Base-by-base conservation (phyloP, 2,113 vertebrate species). In the Gracilinanus agilis region DNA sequence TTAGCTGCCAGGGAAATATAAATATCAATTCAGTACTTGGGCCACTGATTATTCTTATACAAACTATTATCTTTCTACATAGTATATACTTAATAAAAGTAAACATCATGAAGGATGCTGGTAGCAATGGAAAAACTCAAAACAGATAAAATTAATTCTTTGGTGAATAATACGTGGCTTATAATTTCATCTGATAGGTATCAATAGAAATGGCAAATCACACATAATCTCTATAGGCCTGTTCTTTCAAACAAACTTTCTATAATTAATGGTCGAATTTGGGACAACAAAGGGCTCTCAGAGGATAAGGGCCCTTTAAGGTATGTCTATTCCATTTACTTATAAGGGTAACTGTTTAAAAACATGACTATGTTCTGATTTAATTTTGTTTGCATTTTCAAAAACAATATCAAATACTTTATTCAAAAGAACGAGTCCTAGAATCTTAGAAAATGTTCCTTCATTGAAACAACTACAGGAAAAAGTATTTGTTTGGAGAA, bases 401-500 rank as follows among this genome's bases (percentile, higher is more conserved):
- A 91, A 89, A 96, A 29, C 1, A 16, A 53, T 49, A 55, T 29
- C 56, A 61, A 95, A 91, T 90, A 44, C 94, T 97, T 94, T 93
- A 21, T 61, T 89, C 56, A 29, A 75, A 88, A n/a, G 55, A 92
- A 91, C 29, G 44, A 27, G 3, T 75, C 90, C 88, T 94, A 53
- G 90, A 27, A 53, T 95, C 95, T 75, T 61, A 53, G 90, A 90
- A 61, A 27, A 13, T 53, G 12, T 53, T 94, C 54, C 90, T 96
- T 83, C 55, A 93, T 23, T 53, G 91, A 95, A 96, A 94, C 91
- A 93, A 96, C 67, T 83, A 90, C 24, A 90, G 89, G 44, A 44
- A 24, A 95, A 94, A 95, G 92, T 89, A 94, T 94, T 91, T 90
- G n/a, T 94, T 95, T 89, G 93, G 90, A 90, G 92, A 88, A 92